These are phyloP conservation scores for Semnopithecus entellus DNA, from an alignment of 2,113 vertebrate genomes.

Conservation along the genomic window DNA sequence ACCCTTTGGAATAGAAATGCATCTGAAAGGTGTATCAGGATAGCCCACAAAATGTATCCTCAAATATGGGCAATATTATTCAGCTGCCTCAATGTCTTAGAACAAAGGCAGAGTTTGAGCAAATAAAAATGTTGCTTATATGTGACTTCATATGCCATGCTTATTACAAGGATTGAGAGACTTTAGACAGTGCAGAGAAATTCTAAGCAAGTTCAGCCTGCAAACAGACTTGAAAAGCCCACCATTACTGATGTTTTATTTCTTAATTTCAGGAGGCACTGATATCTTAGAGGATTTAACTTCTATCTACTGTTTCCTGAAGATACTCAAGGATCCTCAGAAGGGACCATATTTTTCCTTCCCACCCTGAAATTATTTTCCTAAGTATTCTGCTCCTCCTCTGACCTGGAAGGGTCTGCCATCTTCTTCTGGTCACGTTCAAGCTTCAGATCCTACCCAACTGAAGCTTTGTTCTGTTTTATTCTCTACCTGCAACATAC, in stretches of 20 bases:
- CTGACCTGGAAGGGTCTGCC: background rate
- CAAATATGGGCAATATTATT: background rate
- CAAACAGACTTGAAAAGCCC: background rate
- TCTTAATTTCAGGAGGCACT: background rate
- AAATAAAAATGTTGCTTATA: background rate
- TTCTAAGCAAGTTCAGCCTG: background rate
- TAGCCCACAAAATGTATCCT: background rate
- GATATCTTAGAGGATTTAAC: background rate
- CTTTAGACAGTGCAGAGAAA: background rate
- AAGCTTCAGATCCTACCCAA: background rate
- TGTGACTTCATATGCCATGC: background rate
- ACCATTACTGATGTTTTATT: background rate
- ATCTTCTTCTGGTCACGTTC: background rate
- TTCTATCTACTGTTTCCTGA: background rate
- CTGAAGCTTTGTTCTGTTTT: background rate
- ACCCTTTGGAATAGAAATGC: background rate
- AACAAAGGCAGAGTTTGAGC: background rate
- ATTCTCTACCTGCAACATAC: background rate
- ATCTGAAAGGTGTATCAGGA: background rate
- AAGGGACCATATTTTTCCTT: background rate
- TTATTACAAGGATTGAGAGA: background rate
- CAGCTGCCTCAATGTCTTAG: background rate
- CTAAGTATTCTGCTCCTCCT: background rate
- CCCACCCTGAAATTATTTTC: background rate
- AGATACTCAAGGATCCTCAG: background rate